Conservation (phyloP, 2,797 vertebrate genomes). For the Glossophaga mutica region DNA sequence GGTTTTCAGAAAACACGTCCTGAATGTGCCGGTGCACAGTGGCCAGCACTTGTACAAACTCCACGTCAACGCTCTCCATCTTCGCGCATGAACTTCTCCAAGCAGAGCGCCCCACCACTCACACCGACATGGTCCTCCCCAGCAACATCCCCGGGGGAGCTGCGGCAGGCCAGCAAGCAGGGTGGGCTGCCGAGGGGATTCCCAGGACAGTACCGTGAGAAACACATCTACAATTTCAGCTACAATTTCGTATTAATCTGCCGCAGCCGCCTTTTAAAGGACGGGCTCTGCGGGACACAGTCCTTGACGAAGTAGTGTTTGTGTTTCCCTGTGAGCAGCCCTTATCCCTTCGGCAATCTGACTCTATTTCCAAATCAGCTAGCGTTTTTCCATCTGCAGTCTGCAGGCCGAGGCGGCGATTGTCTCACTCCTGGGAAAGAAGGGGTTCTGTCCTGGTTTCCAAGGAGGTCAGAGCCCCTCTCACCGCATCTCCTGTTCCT, state of each 20-base stretch:
- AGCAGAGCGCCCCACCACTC: neutral
- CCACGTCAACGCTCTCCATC: neutral
- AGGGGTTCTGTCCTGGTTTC: neutral
- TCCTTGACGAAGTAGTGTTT: conserved; percentile 21
- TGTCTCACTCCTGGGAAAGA: neutral
- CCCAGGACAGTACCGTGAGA: neutral
- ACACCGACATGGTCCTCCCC: neutral
- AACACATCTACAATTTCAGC: neutral
- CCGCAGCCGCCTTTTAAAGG: conserved; percentile 35
- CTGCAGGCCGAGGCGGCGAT: neutral
- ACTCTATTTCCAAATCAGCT: conserved; percentile 36
- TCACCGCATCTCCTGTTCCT: neutral
- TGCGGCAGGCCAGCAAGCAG: neutral
- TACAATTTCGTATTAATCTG: conserved; percentile 16
- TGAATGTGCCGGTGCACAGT: neutral
- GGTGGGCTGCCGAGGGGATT: neutral
- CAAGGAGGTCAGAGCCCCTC: neutral
- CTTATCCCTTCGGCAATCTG: conserved; percentile 42
- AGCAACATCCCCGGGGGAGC: neutral
- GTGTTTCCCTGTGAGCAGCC: neutral
- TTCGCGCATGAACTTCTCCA: neutral
- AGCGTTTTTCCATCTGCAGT: conserved; percentile 2
- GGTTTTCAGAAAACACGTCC: conserved; percentile 15
- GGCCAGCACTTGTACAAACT: neutral
- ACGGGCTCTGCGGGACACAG: conserved; percentile 22